Evolutionary conservation across 2,888 invertebrate genomes (phyloP), one percentile per base, ranked within the genome.

Genomic region (Eurytoma adleriae): DNA sequence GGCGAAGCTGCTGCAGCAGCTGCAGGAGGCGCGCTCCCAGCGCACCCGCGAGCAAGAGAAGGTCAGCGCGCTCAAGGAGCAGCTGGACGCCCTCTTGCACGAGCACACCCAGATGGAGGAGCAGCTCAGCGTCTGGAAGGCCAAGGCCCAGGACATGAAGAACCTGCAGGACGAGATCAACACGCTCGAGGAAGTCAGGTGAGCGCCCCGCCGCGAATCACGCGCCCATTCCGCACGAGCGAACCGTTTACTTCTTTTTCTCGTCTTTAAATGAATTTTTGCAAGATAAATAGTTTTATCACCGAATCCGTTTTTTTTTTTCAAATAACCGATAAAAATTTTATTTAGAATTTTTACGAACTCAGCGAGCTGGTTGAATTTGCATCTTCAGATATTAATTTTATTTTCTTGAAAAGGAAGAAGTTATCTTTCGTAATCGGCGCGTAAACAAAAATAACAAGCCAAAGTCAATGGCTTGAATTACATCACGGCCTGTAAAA

Each of bases 161-260:
- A 95, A 94, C 74, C 94, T 96, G 91, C 96, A 96, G 85, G 96
- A 96, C 87, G 96, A 96, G 90, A 94, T 96, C 86, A 94, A 94
- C 75, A 95, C 96, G 84, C 92, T 96, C 85, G 96, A 96, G 89
- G 96, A 96, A 95, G 96, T 96, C 85, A 94, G 96, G 96, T 96
- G 92, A 89, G 90, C 75, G 40, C 12, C n/a, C n/a, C 50, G 18
- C 57, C 14, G 27, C 71, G n/a, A 48, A 68, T 13, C 50, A 12
- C 13, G 20, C 57, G 62, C 57, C 66, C 70, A 24, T 24, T 24
- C 1, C 24, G 24, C 24, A 24, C 24, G 24, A 24, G 24, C 24
- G 24, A 24, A 24, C 24, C 1, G 24, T 52, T 52, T 52, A 16
- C 10, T 16, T 52, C 52, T 56, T 64, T 18, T 68, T 62, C 20